Evolutionary conservation across 1,140 invertebrate species (phyloP).

Genomic region (Drosophila nikananu): DNA sequence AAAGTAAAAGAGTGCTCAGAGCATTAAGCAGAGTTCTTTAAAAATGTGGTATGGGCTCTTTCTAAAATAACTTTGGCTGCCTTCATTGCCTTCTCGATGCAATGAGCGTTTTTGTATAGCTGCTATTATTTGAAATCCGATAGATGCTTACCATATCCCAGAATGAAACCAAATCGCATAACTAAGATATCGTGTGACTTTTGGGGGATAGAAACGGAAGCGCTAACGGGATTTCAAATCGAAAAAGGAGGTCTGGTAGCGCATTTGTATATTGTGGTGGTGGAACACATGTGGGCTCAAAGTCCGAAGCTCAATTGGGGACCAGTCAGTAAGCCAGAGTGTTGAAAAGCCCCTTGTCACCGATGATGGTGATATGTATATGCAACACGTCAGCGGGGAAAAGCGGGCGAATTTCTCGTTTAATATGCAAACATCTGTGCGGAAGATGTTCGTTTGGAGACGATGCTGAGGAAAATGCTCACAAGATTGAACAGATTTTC

Average conservation of each 20-base stretch:
- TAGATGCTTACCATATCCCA: neutral
- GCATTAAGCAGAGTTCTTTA: too few relatives aligned
- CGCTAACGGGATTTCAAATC: neutral
- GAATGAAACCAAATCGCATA: conserved; percentile 9
- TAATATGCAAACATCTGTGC: conserved; percentile 60
- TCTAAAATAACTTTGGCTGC: too few relatives aligned
- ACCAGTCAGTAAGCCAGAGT: conserved; percentile 32
- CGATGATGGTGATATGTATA: conserved; percentile 14
- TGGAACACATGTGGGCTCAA: conserved; percentile 39
- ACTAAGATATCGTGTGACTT: neutral
- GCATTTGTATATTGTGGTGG: conserved; percentile 6
- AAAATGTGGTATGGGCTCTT: too few relatives aligned
- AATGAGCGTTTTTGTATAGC: neutral
- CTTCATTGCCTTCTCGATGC: too few relatives aligned
- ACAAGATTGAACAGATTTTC: conserved; percentile 33
- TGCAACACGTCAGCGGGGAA: conserved; percentile 10
- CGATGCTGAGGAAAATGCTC: conserved; percentile 21
- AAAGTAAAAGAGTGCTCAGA: too few relatives aligned
- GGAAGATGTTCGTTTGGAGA: conserved; percentile 47
- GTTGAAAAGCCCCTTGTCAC: conserved; percentile 52
- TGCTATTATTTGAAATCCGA: conserved; percentile 3
- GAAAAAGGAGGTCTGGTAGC: conserved; percentile 23
- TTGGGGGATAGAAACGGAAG: conserved; percentile 12
- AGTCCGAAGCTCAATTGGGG: conserved; percentile 51
- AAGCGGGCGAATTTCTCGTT: conserved; percentile 33